phyloP scores from a whole-genome alignment of 2,113 vertebrate genomes.

The Rafetus swinhoei region DNA sequence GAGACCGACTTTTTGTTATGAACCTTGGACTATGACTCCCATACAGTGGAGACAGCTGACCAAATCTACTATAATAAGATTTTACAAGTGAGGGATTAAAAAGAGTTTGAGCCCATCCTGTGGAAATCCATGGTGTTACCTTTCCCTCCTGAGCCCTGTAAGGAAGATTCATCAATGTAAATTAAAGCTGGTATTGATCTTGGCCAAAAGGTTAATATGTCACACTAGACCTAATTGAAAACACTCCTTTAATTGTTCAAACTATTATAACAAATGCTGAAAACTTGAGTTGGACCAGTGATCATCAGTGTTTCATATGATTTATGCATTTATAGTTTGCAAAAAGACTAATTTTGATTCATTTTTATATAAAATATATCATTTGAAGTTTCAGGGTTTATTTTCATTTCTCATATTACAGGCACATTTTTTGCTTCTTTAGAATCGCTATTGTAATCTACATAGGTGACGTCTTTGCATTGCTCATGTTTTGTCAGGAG shows the following conservation, averaged over 20 bases:
- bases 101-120: not conserved
- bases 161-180: not conserved
- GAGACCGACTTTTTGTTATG: not conserved
- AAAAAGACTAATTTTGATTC: not conserved
- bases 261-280: rapidly evolving
- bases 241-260: not conserved
- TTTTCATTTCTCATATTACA: not conserved
- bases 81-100: rapidly evolving
- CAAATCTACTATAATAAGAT: not conserved
- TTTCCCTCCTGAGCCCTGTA: rapidly evolving
- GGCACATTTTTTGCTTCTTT: not conserved
- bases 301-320: not conserved
- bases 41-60: rapidly evolving
- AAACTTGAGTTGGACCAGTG: not conserved
- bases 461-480: not conserved
- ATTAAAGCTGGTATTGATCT: rapidly evolving
- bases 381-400: not conserved
- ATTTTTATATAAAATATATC: not conserved
- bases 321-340: too few relatives aligned
- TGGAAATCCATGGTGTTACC: not conserved
- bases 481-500: rapidly evolving
- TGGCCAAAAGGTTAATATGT: not conserved
- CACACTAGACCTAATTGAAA: not conserved
- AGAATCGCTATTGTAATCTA: rapidly evolving
- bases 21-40: not conserved